Evolutionary conservation across 2,888 invertebrate genomes (phyloP), one percentile per base, ranked within the genome.

Genomic region (Listrodromus nycthemerus): DNA sequence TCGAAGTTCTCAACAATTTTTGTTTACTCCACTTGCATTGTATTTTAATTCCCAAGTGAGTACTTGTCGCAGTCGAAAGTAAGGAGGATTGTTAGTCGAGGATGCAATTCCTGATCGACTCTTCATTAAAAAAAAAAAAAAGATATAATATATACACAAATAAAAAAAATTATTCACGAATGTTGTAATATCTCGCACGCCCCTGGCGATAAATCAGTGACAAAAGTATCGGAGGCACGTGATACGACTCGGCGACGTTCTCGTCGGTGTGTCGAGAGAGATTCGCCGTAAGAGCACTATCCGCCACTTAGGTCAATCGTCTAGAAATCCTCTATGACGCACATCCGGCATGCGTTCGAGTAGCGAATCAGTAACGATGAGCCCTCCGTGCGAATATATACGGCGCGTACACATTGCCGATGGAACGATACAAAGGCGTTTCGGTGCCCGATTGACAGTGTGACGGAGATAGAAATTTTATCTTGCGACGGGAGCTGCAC

Each of bases 261-360:
- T 67, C 61, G 30, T 30, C 27, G 66, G 66, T 69, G 55, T 19
- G n/a, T 75, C 71, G 75, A 78, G 61, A 52, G 74, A 33, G 41
- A 70, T 80, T 58, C 37, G 27, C 27, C 16, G 33, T 21, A 19
- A 78, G 63, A 71, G 67, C 19, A 19, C 63, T 61, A 41, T 55
- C 65, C 63, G 77, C 78, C 83, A 87, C 85, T 91, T 89, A 87
- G 90, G 84, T 92, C 91, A 93, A 93, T 93, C 91, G 92, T 89
- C 91, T 91, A 93, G 93, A 93, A 92, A 91, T 93, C 91, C 92
- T 92, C 90, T 86, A 89, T 91, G 92, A 93, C 92, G 91, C 90
- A 92, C 88, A 91, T 93, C 93, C 93, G 92, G 89, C 87, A 80
- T 55, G 75, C 63, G 66, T 71, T 66, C 80, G 65, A 78, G 55